Conservation (phyloP, 2,888 invertebrate species). For the Pseudoips prasinana region DNA sequence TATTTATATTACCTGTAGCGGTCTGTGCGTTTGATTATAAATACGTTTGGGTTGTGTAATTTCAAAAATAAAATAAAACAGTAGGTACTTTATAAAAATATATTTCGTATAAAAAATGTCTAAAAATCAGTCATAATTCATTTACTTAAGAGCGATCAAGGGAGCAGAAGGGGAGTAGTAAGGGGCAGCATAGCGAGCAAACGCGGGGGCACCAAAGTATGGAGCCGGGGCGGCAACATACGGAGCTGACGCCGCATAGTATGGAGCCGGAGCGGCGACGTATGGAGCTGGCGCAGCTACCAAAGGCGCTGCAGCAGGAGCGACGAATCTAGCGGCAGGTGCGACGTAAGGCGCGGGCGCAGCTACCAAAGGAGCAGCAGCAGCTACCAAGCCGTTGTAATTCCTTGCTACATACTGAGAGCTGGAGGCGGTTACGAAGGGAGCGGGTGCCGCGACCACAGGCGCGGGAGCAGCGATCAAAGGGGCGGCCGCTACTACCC, state of each 20-base stretch:
- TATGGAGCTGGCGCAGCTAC: constrained; percentile 42
- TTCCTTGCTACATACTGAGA: constrained; percentile 84
- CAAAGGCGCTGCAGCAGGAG: constrained; percentile 43
- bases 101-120: constrained; percentile 38
- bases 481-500: constrained; percentile 44
- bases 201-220: constrained; percentile 33
- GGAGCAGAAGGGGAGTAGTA: constrained; percentile 61
- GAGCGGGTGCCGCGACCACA: constrained; percentile 66
- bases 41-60: too few relatives aligned
- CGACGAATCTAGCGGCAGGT: constrained; percentile 37
- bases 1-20: too few relatives aligned
- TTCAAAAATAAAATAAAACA: constrained; percentile 2
- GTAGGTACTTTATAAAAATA: constrained; percentile 5
- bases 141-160: constrained; percentile 54
- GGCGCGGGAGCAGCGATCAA: constrained; percentile 63
- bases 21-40: too few relatives aligned
- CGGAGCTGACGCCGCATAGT: constrained; percentile 28
- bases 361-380: constrained; percentile 73
- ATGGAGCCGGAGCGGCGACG: constrained; percentile 37
- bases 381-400: constrained; percentile 74
- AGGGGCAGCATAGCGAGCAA: constrained; percentile 28
- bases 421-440: constrained; percentile 84
- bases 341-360: constrained; percentile 67
- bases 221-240: constrained; percentile 31
- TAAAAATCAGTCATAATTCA: constrained; percentile 44